These are phyloP conservation scores for Chelonoidis abingdonii DNA, from an alignment of 2,113 vertebrate species.

Conservation along the genomic window DNA sequence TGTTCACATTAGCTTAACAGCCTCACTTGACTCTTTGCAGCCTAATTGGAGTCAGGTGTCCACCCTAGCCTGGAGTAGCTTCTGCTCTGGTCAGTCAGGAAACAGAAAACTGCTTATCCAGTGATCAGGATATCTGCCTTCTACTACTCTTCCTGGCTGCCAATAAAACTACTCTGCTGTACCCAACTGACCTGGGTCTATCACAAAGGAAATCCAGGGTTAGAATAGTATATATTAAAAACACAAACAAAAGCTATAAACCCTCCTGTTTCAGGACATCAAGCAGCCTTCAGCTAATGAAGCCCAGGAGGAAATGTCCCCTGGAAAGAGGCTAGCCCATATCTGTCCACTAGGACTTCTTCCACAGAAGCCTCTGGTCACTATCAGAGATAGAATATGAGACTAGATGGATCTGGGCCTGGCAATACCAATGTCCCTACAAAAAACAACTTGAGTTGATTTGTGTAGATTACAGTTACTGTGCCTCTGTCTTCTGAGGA, in stretches of 20 bases:
- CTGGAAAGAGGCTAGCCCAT: background rate
- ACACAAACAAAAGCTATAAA: background rate
- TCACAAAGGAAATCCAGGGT: background rate
- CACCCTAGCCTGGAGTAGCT: too few species aligned
- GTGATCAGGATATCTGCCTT: too few species aligned
- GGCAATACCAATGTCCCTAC: background rate
- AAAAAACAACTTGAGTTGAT: background rate
- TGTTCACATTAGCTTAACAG: too few species aligned
- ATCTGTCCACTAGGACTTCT: background rate
- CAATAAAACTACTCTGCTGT: too few species aligned
- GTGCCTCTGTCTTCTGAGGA: conserved; percentile 30
- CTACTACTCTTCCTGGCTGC: too few species aligned
- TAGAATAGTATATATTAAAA: background rate
- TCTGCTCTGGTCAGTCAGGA: too few species aligned
- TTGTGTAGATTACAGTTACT: background rate
- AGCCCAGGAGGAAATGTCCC: background rate
- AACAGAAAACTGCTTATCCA: too few species aligned
- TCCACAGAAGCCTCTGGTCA: background rate
- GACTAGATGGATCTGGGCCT: background rate
- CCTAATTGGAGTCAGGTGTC: too few species aligned
- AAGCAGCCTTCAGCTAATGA: background rate
- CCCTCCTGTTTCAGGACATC: background rate
- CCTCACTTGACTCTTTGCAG: too few species aligned
- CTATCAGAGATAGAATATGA: background rate
- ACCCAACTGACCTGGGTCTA: too few species aligned